phyloP scores from a whole-genome alignment of 53 echinoderm and acorn worm genomes.

The Arbacia lixula region DNA sequence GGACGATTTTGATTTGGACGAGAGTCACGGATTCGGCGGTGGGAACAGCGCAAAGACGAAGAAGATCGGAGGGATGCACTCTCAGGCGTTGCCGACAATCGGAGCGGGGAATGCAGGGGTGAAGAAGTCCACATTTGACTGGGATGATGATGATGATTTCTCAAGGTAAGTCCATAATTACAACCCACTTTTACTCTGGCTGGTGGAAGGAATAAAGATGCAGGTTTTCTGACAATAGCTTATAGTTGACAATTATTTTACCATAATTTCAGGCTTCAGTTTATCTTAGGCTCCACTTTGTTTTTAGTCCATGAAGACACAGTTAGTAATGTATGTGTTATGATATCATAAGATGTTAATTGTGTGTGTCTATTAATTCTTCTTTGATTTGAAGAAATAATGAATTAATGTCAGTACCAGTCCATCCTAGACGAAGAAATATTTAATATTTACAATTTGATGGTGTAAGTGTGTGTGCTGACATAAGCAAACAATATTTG shows the following conservation, averaged over 20 bases:
- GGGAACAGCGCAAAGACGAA: slow-evolving; percentile 26
- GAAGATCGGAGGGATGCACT: slow-evolving; percentile 27
- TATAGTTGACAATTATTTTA: neutral
- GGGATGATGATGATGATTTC: slow-evolving; percentile 80
- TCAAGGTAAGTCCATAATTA: neutral
- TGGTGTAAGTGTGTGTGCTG: no score
- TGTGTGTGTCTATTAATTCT: no score
- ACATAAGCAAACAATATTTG: no score
- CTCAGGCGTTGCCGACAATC: slow-evolving; percentile 14
- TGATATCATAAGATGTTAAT: no score
- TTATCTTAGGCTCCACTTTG: no score
- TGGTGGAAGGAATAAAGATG: neutral
- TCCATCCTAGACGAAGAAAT: no score
- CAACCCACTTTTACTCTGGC: no score
- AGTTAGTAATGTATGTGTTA: no score
- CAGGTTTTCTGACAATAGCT: neutral
- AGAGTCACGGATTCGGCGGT: slow-evolving; percentile 17
- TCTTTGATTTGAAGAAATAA: no score
- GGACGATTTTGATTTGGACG: slow-evolving; percentile 85
- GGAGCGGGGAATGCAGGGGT: slow-evolving; percentile 50
- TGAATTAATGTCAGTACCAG: no score
- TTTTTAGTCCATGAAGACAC: no score
- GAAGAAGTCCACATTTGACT: slow-evolving; percentile 88
- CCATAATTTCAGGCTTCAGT: neutral
- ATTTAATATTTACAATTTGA: no score